Evolutionary conservation across 2,888 invertebrate species (phyloP), one percentile per base, ranked within the genome.

Genomic region (Hypselothyrea guttata): DNA sequence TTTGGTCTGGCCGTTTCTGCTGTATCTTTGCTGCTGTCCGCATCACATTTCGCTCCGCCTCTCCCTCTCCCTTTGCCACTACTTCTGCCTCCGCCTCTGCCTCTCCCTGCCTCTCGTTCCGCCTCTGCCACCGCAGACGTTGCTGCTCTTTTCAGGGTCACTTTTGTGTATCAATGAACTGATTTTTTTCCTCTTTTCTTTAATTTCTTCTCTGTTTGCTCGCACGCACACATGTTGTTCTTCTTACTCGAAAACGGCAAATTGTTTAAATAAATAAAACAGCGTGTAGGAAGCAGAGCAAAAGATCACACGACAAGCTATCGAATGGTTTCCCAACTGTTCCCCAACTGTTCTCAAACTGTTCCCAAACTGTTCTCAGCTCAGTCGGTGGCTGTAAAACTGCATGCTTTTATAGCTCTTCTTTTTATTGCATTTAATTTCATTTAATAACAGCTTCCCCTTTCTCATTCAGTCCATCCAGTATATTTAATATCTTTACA

Each of bases 211-310:
- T 62, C 56, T 41, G 59, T 66, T 42, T 30, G 15, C 38, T 40
- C 38, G 18, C 22, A 22, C 3, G 22, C 22, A 22, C 22, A 22
- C 22, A 22, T 22, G 22, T 11, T 54, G 70, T 51, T 41, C 55
- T 54, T 64, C 66, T 65, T 75, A 72, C 78, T 51, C 65, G 71
- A 58, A 51, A 54, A 57, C 62, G 67, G 56, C 67, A 66, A 82
- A 83, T 68, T 83, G 71, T 82, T 83, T 83, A 69, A 82, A 67
- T 68, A 84, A 78, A 86, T 84, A 75, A 68, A 73, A 63, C 59
- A 58, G 62, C 45, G 76, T 68, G 64, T 91, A 87, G 81, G 91
- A 85, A 49, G 88, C 84, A 51, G n/a, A 45, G 89, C 78, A 59
- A 91, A 22, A 88, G 62, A 90, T 57, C 59, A 54, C 52, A 63